Conservation (phyloP, 2,797 vertebrate genomes). For the Pagetopsis macropterus region DNA sequence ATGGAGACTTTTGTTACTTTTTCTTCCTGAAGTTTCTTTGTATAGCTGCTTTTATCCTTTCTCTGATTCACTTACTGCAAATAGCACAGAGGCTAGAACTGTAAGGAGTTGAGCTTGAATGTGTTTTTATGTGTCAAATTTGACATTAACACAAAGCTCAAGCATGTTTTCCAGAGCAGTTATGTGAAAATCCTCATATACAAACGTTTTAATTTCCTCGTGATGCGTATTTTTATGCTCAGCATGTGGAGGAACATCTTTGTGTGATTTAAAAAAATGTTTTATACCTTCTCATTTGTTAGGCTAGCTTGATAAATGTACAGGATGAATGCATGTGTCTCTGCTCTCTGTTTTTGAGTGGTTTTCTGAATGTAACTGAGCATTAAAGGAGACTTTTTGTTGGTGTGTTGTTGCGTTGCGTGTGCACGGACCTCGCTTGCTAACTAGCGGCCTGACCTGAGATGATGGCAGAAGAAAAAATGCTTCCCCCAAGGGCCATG, state of each 20-base stretch:
- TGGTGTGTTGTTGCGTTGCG: constrained; percentile 4
- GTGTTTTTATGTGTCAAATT: not conserved
- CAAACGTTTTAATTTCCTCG: not conserved
- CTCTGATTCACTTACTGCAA: too few species aligned
- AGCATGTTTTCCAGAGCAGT: not conserved
- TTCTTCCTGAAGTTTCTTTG: not conserved
- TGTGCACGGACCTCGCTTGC: not conserved
- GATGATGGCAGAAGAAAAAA: constrained; percentile 32
- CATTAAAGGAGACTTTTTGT: constrained; percentile 22
- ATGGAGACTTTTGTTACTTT: not conserved
- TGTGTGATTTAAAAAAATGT: not conserved
- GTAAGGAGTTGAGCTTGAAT: not conserved
- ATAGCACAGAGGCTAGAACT: not conserved
- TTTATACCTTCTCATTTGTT: constrained; percentile 12
- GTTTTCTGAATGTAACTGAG: constrained; percentile 36
- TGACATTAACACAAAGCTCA: not conserved
- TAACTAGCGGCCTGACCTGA: constrained; percentile 23
- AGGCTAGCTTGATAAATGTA: constrained; percentile 10
- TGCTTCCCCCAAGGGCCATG: constrained; percentile 23
- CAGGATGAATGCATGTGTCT: not conserved
- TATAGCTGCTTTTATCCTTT: not conserved
- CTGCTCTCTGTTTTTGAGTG: constrained; percentile 22
- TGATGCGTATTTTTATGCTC: not conserved
- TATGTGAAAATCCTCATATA: not conserved
- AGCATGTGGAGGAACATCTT: not conserved